Evolutionary conservation across 1,140 invertebrate species (phyloP).

Genomic region (Agrilus planipennis): DNA sequence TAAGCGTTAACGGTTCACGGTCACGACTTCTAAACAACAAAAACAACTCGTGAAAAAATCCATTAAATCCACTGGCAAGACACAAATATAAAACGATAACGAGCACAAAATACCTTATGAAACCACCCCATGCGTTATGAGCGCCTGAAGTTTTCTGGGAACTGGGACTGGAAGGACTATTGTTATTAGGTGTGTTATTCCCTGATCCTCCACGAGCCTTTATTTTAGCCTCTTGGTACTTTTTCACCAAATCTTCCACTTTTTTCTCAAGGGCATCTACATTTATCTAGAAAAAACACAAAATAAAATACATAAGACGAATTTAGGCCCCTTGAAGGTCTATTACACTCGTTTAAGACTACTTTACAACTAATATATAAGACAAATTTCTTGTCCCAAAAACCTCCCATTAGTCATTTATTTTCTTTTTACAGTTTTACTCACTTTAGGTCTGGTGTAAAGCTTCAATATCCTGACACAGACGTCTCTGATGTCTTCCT

Average conservation of each 20-base stretch:
- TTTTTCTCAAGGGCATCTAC: conserved; percentile 61
- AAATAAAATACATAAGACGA: not conserved
- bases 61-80: not conserved
- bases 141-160: conserved; percentile 35
- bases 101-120: conserved; percentile 36
- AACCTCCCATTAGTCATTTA: not conserved
- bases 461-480: conserved; percentile 72
- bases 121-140: conserved; percentile 53
- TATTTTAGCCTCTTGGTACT: conserved; percentile 62
- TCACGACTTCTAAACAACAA: not conserved
- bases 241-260: conserved; percentile 59
- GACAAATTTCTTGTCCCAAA: not conserved
- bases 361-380: not conserved
- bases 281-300: conserved; percentile 43
- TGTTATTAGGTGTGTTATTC: conserved; percentile 43
- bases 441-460: conserved; percentile 70
- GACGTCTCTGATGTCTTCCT: conserved; percentile 75
- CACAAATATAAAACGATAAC: not conserved
- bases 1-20: not conserved
- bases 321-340: not conserved
- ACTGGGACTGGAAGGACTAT: conserved; percentile 34
- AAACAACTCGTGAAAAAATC: not conserved
- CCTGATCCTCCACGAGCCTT: conserved; percentile 47
- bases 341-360: not conserved
- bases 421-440: conserved; percentile 11